Evolutionary conservation across 2,797 vertebrate genomes (phyloP).

Genomic region (Scolopax bukidnonensis): DNA sequence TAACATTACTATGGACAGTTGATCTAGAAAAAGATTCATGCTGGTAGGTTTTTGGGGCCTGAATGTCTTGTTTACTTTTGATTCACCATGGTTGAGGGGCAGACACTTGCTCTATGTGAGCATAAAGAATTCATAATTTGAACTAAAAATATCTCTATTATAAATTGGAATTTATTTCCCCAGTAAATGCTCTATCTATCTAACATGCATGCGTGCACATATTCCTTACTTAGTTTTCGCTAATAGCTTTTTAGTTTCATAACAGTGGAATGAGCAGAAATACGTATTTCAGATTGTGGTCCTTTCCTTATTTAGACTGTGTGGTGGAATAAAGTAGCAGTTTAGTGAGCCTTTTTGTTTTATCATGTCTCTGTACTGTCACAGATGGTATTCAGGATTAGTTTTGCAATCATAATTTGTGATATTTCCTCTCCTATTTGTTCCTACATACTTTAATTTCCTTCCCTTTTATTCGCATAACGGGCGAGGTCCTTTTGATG

Average conservation of each 20-base stretch:
- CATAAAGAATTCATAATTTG: background rate
- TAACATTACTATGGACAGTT: background rate
- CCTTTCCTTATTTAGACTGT: background rate
- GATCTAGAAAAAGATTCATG: background rate
- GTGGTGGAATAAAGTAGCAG: background rate
- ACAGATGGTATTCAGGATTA: background rate
- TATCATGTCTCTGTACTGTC: background rate
- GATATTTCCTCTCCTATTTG: background rate
- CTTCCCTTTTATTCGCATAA: background rate
- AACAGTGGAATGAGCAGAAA: background rate
- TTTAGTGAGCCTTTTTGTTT: background rate
- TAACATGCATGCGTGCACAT: fast-evolving
- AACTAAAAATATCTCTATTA: background rate
- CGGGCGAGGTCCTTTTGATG: background rate
- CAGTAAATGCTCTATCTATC: background rate
- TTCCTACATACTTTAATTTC: background rate
- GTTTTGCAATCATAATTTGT: background rate
- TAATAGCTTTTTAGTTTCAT: background rate
- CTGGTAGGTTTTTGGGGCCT: background rate
- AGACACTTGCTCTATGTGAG: background rate
- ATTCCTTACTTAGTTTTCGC: background rate
- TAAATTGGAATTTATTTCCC: background rate
- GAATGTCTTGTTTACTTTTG: background rate
- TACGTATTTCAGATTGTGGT: background rate
- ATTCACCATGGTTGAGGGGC: background rate